Base-by-base conservation (phyloP, 1,140 invertebrate species). In the Forficula auricularia region DNA sequence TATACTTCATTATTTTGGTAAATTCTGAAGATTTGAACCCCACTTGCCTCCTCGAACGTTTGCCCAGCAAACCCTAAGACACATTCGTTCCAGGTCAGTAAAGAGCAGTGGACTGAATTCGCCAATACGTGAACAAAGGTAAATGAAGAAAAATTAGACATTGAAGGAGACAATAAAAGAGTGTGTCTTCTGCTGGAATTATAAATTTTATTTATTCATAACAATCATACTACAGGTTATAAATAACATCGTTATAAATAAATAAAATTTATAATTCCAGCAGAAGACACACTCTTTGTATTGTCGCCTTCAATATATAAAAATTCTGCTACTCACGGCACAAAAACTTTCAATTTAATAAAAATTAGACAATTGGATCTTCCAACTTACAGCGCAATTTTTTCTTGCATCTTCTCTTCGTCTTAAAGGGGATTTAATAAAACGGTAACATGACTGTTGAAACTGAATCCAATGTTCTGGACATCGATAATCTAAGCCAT, bases 391-490 rank as follows among this genome's bases (percentile, higher is more conserved):
- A 52, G 79, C 73, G 59, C 88, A 92, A 45, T 83, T 79, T 54
- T 70, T 72, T 48, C 75, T 70, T 3, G 86, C 85, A 52, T 87
- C 82, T 44, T 78, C 74, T 52, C 83, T 70, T 18, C 72, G 71
- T 43, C 77, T 75, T 38, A 77, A 63, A 1, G 86, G 85, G 18
- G 83, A 88, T 51, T 85, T 82, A 2, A 87, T 81, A 55, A 91
- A 91, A 35, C 82, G 70, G 58, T 88, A 91, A 62, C 88, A 92
- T 0, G 76, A 76, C 37, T 78, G 70, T 47, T 76, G 68, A 54
- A 71, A 84, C 12, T 67, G 68, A 18, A 78, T 62, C 87, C 87
- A 92, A 57, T 85, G 68, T 38, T 78, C 73, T 1, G 86, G 87
- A 62, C 88, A 92, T 46, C 63, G 22, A 10, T 6, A 6, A 27